These are phyloP conservation scores for Chelmon rostratus DNA, from an alignment of 2,797 vertebrate genomes.

Conservation along the genomic window DNA sequence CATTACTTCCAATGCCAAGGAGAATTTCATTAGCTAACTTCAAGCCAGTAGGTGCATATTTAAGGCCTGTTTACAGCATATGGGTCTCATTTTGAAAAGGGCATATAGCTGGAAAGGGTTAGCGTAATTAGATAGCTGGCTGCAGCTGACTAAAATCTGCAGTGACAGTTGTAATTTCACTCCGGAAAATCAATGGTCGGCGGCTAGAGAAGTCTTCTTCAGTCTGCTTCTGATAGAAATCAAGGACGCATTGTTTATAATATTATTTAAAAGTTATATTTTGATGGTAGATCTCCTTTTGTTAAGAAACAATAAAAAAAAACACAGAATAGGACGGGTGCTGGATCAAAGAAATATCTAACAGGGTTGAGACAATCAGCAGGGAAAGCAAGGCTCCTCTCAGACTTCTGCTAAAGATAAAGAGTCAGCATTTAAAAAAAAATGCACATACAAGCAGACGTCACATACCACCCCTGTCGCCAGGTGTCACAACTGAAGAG, in stretches of 20 bases:
- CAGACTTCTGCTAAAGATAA: too few relatives aligned
- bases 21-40: background rate
- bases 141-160: background rate
- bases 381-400: too few relatives aligned
- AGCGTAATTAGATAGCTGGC: background rate
- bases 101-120: background rate
- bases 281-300: background rate
- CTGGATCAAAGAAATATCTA: too few relatives aligned
- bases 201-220: background rate
- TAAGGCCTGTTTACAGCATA: too few relatives aligned
- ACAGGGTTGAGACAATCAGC: too few relatives aligned
- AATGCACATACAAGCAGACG: too few relatives aligned
- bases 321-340: too few relatives aligned
- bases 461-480: too few relatives aligned
- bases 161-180: background rate
- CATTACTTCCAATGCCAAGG: background rate
- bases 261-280: background rate
- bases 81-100: background rate
- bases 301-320: too few relatives aligned
- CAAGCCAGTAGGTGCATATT: background rate
- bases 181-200: background rate
- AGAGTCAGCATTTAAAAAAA: too few relatives aligned
- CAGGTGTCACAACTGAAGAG: background rate
- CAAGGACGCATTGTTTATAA: background rate
- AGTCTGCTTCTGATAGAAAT: background rate